Evolutionary conservation across 2,113 vertebrate genomes (phyloP), one percentile per base, ranked within the genome.

Genomic region (Psammodynastes pulverulentus): DNA sequence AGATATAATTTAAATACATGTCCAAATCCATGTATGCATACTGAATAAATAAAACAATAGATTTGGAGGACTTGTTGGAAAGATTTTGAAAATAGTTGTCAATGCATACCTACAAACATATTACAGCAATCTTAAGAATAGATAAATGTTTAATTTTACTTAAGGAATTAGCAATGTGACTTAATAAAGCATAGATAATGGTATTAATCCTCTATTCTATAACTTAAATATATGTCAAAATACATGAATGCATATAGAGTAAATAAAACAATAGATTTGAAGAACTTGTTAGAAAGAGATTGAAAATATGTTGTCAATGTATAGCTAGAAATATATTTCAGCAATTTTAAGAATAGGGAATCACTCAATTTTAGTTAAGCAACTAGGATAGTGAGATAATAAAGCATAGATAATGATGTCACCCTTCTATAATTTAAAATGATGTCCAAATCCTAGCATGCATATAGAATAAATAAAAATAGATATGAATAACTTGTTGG

Each of bases 41-140:
- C 26, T 87, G 46, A 67, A 87, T 43, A 46, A 84, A 84, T 88
- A 88, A 46, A 92, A 54, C 3, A 52, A 26, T 84, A 13, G 21
- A 10, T 84, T 84, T 54, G 26, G 10, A 89, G 3, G 8, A 23
- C 8, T 58, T 91, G 39, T 90, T 92, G 62, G 94, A 95, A 95
- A 62, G 92, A 94, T 93, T 90, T 95, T 95, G 94, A 95, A 95
- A 93, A 87, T 84, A 94, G 19, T 19, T 72, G n/a, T 84, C 29
- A 89, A 94, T 91, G 93, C 95, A 54, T 45, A 87, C 45, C n/a
- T 1, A 0, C 72, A 92, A 45, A 92, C n/a, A 0, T n/a, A 0
- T 79, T 93, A 92, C 90, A 92, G 58, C 5, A 56, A 88, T 94
- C 24, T 58, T 58, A 58, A 58, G 24, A 58, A 58, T 7, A 58